phyloP scores from a whole-genome alignment of 2,113 vertebrate genomes.

The Paedocypris sp. region DNA sequence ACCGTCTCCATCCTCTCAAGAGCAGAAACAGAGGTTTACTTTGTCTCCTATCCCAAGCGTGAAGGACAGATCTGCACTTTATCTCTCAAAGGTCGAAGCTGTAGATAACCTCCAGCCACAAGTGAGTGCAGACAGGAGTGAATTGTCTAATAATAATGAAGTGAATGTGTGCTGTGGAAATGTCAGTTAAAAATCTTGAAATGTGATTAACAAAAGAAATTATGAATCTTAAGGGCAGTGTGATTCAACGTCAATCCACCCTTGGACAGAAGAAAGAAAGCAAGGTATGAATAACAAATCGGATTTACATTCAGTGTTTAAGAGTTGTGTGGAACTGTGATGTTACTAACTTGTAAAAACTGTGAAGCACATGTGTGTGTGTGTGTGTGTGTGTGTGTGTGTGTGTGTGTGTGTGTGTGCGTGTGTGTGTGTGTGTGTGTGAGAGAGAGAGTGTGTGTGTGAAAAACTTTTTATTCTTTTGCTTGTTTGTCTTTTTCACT shows the following conservation, averaged over 20 bases:
- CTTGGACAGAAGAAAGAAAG: slow-evolving; percentile 43
- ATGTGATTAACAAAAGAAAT: background rate
- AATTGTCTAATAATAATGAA: too few relatives aligned
- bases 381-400: too few relatives aligned
- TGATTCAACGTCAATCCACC: slow-evolving; percentile 42
- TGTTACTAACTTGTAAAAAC: slow-evolving; percentile 14
- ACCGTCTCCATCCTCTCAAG: slow-evolving; percentile 13
- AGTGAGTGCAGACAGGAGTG: slow-evolving; percentile 72
- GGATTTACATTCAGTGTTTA: background rate
- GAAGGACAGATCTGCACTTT: slow-evolving; percentile 65
- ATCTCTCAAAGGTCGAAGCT: slow-evolving; percentile 63
- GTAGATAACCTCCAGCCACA: slow-evolving; percentile 41
- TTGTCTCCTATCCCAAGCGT: slow-evolving; percentile 47
- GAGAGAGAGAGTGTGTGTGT: too few relatives aligned
- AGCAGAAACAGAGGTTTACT: slow-evolving; percentile 37
- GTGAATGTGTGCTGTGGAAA: too few relatives aligned
- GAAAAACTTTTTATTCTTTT: too few relatives aligned
- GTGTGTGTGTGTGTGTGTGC: too few relatives aligned
- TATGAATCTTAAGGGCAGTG: background rate
- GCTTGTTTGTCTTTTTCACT: too few relatives aligned
- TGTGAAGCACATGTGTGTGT: too few relatives aligned
- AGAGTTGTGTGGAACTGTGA: background rate
- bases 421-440: too few relatives aligned
- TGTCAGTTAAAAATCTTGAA: too few relatives aligned
- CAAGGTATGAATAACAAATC: slow-evolving; percentile 54